A percentile compares a stretch with the other conserved stretches of the same genome.
phyloP scores from a whole-genome alignment of 2,888 invertebrate genomes.

The Leucozona laternaria region DNA sequence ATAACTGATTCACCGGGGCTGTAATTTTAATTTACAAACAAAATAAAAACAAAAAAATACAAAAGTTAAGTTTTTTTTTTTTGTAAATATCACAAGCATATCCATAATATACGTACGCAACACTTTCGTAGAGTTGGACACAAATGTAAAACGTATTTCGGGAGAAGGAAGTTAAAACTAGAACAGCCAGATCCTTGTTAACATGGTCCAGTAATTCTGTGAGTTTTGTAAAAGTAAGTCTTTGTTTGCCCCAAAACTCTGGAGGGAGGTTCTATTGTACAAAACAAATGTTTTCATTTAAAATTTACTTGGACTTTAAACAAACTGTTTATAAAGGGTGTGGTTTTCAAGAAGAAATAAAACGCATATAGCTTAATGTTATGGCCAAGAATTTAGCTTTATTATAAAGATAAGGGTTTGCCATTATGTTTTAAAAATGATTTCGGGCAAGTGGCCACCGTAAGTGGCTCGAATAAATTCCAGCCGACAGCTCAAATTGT shows the following conservation, averaged over 20 bases:
- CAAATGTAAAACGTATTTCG: constrained; percentile 89
- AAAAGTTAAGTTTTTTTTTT: not conserved
- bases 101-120: constrained; percentile 85
- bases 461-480: too few relatives aligned
- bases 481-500: too few relatives aligned
- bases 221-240: constrained; percentile 86
- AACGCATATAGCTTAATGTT: too few relatives aligned
- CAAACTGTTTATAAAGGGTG: too few relatives aligned
- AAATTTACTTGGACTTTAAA: not conserved
- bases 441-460: too few relatives aligned
- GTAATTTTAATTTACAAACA: constrained; percentile 23
- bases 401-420: too few relatives aligned
- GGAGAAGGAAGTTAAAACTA: constrained; percentile 87
- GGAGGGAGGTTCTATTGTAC: constrained; percentile 84
- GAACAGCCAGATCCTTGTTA: constrained; percentile 85
- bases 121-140: constrained; percentile 87
- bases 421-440: too few relatives aligned
- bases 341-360: too few relatives aligned
- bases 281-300: not conserved
- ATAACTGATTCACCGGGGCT: constrained; percentile 81
- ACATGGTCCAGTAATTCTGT: constrained; percentile 85
- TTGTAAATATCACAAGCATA: not conserved
- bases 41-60: not conserved
- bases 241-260: constrained; percentile 86
- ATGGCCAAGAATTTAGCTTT: too few relatives aligned